phyloP scores from a whole-genome alignment of 2,113 vertebrate genomes.

The Podarcis raffonei region DNA sequence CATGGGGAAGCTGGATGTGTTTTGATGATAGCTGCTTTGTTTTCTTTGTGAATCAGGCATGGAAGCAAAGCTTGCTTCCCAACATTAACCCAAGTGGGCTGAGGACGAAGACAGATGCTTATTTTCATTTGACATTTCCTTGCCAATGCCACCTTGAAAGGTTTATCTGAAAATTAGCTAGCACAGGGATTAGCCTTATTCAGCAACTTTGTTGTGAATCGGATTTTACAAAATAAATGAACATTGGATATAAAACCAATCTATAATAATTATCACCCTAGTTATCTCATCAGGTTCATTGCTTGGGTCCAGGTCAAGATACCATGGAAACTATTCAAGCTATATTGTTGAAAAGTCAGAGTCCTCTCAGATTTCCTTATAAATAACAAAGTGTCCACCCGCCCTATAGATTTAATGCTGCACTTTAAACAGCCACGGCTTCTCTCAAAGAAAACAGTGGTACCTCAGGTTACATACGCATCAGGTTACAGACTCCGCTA shows the following conservation, averaged over 20 bases:
- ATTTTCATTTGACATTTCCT: not conserved
- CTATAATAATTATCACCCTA: constrained; percentile 48
- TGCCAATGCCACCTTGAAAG: not conserved
- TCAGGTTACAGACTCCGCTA: too few relatives aligned
- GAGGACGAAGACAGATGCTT: not conserved
- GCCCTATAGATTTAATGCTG: too few relatives aligned
- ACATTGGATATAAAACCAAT: not conserved
- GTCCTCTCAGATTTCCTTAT: not conserved
- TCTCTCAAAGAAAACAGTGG: too few relatives aligned
- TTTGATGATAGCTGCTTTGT: constrained; percentile 21
- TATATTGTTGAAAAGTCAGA: not conserved
- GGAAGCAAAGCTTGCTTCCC: constrained; percentile 29
- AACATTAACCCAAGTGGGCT: constrained; percentile 29
- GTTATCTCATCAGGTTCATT: constrained; percentile 39
- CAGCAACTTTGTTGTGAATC: accelerated
- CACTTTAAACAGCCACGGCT: not conserved
- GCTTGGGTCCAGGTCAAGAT: not conserved
- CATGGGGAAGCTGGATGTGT: not conserved
- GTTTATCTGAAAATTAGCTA: not conserved
- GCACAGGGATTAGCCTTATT: not conserved
- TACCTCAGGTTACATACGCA: too few relatives aligned
- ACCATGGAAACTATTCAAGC: not conserved
- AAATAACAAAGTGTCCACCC: not conserved
- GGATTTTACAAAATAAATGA: not conserved
- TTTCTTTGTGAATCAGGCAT: constrained; percentile 38